phyloP scores from a whole-genome alignment of 2,113 vertebrate species.

The Pteropus alecto region DNA sequence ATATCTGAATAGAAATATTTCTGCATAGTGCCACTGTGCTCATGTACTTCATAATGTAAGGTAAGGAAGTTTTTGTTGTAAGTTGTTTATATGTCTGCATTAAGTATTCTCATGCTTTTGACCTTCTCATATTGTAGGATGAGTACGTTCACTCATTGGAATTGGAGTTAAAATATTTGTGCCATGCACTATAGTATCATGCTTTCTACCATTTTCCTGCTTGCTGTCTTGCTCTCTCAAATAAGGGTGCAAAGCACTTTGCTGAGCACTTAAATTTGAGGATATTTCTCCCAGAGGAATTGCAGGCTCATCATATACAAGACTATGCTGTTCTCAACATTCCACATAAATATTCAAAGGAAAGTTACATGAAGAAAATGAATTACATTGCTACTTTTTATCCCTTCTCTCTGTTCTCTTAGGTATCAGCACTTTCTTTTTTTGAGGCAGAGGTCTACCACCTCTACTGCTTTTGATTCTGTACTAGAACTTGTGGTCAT shows the following conservation, averaged over 20 bases:
- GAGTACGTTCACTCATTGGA: neutral
- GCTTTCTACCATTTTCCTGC: neutral
- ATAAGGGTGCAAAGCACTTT: neutral
- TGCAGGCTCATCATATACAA: neutral
- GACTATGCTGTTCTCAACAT: neutral
- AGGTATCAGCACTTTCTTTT: neutral
- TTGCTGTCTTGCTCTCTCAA: neutral
- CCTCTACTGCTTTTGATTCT: neutral
- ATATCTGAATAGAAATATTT: slow-evolving; percentile 49
- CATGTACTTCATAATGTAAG: neutral
- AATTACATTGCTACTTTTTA: neutral
- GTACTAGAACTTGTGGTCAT: neutral
- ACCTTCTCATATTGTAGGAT: neutral
- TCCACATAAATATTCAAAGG: slow-evolving; percentile 7
- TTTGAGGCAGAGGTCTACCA: neutral
- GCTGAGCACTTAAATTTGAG: neutral
- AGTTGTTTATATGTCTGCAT: neutral
- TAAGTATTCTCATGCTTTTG: neutral
- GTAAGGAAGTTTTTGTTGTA: neutral
- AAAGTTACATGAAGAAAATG: neutral
- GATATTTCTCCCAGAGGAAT: neutral
- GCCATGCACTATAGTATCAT: rapidly evolving
- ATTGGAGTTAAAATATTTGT: neutral
- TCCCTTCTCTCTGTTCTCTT: neutral
- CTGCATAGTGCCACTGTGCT: neutral